Percentiles rank a stretch among this genome's conserved stretches.
These are phyloP conservation scores for Cerastoderma edule DNA, from an alignment of 2,888 invertebrate genomes.

Conservation along the genomic window DNA sequence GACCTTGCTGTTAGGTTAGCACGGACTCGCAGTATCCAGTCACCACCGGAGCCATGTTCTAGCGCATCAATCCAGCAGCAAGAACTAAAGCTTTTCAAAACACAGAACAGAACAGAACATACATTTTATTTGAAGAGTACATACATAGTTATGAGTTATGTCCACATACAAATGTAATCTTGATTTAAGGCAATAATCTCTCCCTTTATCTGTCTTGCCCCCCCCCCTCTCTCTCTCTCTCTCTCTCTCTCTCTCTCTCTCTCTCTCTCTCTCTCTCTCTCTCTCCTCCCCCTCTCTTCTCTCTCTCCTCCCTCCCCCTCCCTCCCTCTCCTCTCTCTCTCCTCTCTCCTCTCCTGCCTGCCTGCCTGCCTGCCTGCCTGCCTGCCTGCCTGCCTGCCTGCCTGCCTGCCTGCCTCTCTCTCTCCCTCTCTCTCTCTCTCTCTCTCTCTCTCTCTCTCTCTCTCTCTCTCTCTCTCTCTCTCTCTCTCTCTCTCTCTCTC, in stretches of 20 bases:
- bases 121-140: too few relatives aligned
- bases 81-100: conserved; percentile 23
- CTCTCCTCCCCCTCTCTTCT: neutral
- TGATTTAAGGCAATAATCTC: too few relatives aligned
- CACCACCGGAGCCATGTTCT: conserved; percentile 3
- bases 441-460: conserved; percentile 18
- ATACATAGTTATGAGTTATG: too few relatives aligned
- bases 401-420: conserved; percentile 9
- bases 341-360: neutral
- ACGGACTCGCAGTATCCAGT: conserved; percentile 29
- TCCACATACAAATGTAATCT: too few relatives aligned
- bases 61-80: conserved; percentile 27
- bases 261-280: conserved; percentile 19
- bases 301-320: neutral
- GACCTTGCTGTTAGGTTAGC: conserved; percentile 23
- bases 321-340: neutral
- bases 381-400: conserved; percentile 13
- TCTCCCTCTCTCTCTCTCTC: conserved; percentile 15
- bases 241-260: conserved; percentile 13
- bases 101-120: too few relatives aligned
- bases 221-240: neutral
- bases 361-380: conserved; percentile 12
- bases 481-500: conserved; percentile 16
- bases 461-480: conserved; percentile 16
- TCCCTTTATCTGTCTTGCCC: neutral